Conservation (phyloP, 2,888 invertebrate species). For the Thumatha senex region DNA sequence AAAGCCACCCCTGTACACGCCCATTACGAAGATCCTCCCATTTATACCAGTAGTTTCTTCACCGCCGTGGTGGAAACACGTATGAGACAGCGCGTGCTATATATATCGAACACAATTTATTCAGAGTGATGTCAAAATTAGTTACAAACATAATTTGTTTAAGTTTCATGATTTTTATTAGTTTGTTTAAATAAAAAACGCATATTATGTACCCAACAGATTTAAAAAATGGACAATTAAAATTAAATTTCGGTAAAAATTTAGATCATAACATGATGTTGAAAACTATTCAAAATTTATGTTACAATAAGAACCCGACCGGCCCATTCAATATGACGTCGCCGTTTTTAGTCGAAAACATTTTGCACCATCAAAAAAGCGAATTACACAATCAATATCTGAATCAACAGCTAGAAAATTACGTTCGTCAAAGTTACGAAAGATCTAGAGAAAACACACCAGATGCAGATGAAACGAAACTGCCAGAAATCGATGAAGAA, state of each 20-base stretch:
- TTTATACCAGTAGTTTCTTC: slow-evolving; percentile 55
- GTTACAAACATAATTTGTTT: slow-evolving; percentile 12
- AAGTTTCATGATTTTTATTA: slow-evolving; percentile 20
- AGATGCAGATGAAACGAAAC: slow-evolving; percentile 62
- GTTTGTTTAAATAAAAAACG: slow-evolving; percentile 27
- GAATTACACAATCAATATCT: slow-evolving; percentile 80
- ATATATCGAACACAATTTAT: slow-evolving; percentile 19
- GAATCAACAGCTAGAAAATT: slow-evolving; percentile 77
- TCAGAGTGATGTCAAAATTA: slow-evolving; percentile 23
- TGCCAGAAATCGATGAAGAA: slow-evolving; percentile 54
- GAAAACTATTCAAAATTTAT: slow-evolving; percentile 75
- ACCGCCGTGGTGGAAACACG: slow-evolving; percentile 45
- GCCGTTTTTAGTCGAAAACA: slow-evolving; percentile 85
- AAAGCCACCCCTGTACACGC: slow-evolving; percentile 73
- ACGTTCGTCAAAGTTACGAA: slow-evolving; percentile 63
- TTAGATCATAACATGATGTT: slow-evolving; percentile 77
- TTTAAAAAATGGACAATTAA: slow-evolving; percentile 72
- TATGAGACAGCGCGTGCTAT: slow-evolving; percentile 18
- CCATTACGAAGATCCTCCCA: slow-evolving; percentile 71
- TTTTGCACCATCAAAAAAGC: slow-evolving; percentile 82
- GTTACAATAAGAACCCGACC: slow-evolving; percentile 64
- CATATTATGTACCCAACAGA: slow-evolving; percentile 77
- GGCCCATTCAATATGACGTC: slow-evolving; percentile 80
- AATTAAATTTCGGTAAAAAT: slow-evolving; percentile 65
- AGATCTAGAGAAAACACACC: slow-evolving; percentile 68